phyloP scores from a whole-genome alignment of 2,113 vertebrate genomes.

The Strigops habroptila region DNA sequence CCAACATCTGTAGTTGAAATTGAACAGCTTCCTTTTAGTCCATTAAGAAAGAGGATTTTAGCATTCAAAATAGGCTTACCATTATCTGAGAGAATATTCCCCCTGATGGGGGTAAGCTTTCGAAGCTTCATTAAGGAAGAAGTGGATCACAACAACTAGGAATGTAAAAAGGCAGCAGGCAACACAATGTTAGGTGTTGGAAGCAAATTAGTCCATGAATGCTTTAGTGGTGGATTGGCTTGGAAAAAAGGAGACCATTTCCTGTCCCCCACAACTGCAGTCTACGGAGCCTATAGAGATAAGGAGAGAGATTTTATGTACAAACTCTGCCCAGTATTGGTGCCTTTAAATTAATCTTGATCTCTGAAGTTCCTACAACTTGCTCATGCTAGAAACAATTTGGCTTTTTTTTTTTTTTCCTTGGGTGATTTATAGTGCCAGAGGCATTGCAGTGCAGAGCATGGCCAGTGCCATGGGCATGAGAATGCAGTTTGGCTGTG shows the following conservation, averaged over 20 bases:
- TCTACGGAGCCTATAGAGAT: rapidly evolving
- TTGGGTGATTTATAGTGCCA: rapidly evolving
- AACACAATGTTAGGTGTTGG: rapidly evolving
- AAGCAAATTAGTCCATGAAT: not conserved
- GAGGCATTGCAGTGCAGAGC: not conserved
- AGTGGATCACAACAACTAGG: rapidly evolving
- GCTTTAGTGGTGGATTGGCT: not conserved
- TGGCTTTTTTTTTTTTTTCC: too few relatives aligned
- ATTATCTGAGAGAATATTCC: not conserved
- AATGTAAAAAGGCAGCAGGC: not conserved
- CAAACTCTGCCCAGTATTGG: too few relatives aligned
- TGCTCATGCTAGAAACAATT: not conserved
- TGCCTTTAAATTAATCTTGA: not conserved
- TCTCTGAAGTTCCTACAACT: not conserved
- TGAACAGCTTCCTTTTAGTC: not conserved
- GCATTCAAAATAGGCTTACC: not conserved
- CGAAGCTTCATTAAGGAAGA: not conserved
- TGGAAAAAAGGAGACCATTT: not conserved
- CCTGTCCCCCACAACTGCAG: rapidly evolving
- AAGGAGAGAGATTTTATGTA: rapidly evolving
- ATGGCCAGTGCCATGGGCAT: not conserved
- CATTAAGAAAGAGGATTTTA: not conserved
- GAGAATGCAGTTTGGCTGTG: not conserved
- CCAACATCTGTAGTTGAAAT: not conserved
- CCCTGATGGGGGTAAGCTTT: not conserved